Conservation (phyloP, 2,113 vertebrate species). For the Colistium nudipinnis region DNA sequence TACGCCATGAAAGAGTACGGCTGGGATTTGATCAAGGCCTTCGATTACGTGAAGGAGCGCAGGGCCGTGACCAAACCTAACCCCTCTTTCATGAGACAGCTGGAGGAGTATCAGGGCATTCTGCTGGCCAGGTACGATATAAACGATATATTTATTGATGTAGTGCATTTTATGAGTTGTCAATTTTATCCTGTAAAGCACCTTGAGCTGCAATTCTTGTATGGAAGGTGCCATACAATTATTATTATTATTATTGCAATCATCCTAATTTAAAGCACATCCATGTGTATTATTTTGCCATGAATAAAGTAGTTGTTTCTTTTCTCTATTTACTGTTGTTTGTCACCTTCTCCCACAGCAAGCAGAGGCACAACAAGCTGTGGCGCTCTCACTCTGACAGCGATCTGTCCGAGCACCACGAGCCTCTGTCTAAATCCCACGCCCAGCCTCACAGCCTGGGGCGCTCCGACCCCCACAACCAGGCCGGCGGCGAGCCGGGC, state of each 20-base stretch:
- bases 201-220: too few species aligned
- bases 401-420: constrained; percentile 92
- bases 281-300: too few species aligned
- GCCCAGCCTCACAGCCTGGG: constrained; percentile 72
- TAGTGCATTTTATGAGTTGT: too few species aligned
- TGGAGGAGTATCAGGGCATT: constrained; percentile 98
- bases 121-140: constrained; percentile 90
- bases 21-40: constrained; percentile 95
- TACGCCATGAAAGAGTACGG: constrained; percentile 99
- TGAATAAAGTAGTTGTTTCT: neutral
- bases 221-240: too few species aligned
- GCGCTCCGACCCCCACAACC: constrained; percentile 81
- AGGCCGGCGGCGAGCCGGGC: constrained; percentile 83
- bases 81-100: constrained; percentile 96
- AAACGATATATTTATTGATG: too few species aligned
- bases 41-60: constrained; percentile 94
- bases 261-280: too few species aligned
- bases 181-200: too few species aligned
- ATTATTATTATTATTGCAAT: too few species aligned
- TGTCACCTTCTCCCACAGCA: constrained; percentile 75
- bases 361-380: constrained; percentile 92
- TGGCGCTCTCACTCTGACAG: constrained; percentile 98
- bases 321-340: constrained; percentile 19
- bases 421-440: constrained; percentile 81
- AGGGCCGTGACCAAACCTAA: constrained; percentile 96